Conservation (phyloP, 2,888 invertebrate genomes). For the Petrolisthes manimaculis region DNA sequence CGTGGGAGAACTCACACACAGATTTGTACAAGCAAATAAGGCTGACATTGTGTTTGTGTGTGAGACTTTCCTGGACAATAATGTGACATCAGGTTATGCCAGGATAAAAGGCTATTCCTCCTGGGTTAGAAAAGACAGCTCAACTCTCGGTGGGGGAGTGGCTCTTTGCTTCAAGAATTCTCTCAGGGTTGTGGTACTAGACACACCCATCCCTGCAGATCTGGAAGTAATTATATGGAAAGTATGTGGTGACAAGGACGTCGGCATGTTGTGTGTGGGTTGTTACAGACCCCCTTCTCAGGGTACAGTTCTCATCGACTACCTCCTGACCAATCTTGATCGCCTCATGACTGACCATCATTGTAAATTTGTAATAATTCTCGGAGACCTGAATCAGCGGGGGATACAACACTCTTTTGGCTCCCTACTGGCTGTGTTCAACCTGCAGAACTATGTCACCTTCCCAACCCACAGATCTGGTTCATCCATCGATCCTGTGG, state of each 20-base stretch:
- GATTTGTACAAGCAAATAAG: background rate
- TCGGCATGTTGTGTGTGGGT: background rate
- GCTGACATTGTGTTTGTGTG: background rate
- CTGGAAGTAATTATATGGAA: background rate
- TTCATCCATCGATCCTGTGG: background rate
- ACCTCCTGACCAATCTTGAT: background rate
- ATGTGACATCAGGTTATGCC: background rate
- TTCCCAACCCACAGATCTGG: slow-evolving; percentile 3
- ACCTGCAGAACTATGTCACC: background rate
- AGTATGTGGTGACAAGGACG: background rate
- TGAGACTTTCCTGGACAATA: background rate
- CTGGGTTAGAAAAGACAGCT: background rate
- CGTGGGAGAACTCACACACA: background rate
- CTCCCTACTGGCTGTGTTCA: background rate
- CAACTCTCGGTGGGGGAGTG: background rate
- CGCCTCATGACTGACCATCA: background rate
- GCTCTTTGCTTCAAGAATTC: background rate
- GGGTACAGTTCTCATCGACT: background rate
- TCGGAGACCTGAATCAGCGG: slow-evolving; percentile 3
- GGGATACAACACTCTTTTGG: background rate
- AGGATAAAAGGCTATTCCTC: background rate
- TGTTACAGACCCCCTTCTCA: background rate
- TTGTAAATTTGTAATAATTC: background rate
- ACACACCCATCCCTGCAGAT: background rate
- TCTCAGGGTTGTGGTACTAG: background rate